phyloP scores from a whole-genome alignment of 1,140 invertebrate species.

The Psilanteris sp. region DNA sequence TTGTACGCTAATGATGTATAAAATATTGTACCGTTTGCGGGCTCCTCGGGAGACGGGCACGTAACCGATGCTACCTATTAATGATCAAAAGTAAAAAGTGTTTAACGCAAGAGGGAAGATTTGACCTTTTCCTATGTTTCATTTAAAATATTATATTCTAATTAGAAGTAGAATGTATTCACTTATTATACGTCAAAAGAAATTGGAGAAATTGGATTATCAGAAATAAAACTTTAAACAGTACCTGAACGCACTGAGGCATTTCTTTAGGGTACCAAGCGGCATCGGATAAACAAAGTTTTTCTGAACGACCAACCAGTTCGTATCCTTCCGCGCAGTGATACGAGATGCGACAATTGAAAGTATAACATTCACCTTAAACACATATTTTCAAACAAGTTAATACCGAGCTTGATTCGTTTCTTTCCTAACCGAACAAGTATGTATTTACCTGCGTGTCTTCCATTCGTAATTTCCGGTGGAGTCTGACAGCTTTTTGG shows the following conservation, averaged over 20 bases:
- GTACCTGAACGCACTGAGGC: conserved; percentile 90
- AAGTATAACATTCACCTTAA: conserved; percentile 92
- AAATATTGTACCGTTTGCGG: conserved; percentile 93
- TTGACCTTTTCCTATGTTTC: too few species aligned
- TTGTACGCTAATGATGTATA: conserved; percentile 97
- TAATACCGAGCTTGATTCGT: too few species aligned
- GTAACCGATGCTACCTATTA: conserved; percentile 89
- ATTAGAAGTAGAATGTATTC: too few species aligned
- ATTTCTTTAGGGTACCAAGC: conserved; percentile 93
- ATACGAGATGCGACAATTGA: conserved; percentile 93
- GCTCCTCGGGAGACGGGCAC: conserved; percentile 92
- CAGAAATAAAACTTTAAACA: background rate
- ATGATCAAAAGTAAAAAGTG: conserved; percentile 45
- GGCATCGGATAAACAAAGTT: conserved; percentile 92
- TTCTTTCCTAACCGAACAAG: too few species aligned
- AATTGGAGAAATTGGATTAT: too few species aligned
- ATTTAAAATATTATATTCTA: conserved; percentile 17
- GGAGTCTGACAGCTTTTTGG: conserved; percentile 93
- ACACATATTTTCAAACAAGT: conserved; percentile 46
- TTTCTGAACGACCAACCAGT: conserved; percentile 89
- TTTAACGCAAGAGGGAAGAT: too few species aligned
- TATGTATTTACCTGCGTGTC: conserved; percentile 89
- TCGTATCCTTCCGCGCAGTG: conserved; percentile 96
- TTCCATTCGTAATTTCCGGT: conserved; percentile 92
- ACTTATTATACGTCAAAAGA: too few species aligned